Evolutionary conservation across 2,888 invertebrate genomes (phyloP).

Genomic region (Eristalis pertinax): DNA sequence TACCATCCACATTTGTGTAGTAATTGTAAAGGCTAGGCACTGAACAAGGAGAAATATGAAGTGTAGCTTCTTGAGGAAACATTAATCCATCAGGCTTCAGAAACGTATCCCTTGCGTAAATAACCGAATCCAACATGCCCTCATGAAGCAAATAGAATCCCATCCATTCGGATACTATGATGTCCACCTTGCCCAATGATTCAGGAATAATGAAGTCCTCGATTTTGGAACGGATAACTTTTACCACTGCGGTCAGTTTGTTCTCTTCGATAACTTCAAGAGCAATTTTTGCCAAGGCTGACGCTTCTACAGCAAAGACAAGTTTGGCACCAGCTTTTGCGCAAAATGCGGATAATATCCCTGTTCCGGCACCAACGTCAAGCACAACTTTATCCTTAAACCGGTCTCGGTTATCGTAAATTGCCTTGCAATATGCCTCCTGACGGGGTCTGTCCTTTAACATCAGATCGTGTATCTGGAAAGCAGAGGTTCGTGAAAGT

Average conservation of each 20-base stretch:
- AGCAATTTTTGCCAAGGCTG: conserved; percentile 86
- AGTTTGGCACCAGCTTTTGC: conserved; percentile 93
- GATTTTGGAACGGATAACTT: conserved; percentile 82
- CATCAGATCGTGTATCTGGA: conserved; percentile 91
- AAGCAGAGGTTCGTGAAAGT: conserved; percentile 19
- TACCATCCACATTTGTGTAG: conserved; percentile 91
- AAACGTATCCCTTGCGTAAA: conserved; percentile 91
- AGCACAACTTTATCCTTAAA: conserved; percentile 91
- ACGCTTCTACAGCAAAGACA: conserved; percentile 93
- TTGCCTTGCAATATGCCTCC: conserved; percentile 90
- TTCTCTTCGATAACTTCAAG: conserved; percentile 88
- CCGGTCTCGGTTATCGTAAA: conserved; percentile 85
- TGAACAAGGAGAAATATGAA: conserved; percentile 82
- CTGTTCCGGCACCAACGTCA: conserved; percentile 93
- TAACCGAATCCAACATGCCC: conserved; percentile 96
- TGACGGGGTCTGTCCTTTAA: conserved; percentile 89
- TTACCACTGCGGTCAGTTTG: conserved; percentile 85
- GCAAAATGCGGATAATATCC: conserved; percentile 94
- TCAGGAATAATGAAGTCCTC: conserved; percentile 85
- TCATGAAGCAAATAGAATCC: conserved; percentile 97
- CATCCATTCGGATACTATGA: conserved; percentile 99
- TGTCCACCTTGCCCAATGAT: conserved; percentile 87
- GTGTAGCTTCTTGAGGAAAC: conserved; percentile 87
- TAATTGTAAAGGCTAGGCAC: conserved; percentile 85
- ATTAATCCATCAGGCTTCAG: conserved; percentile 86